A percentile compares a stretch with the other conserved stretches of the same genome.
These are phyloP conservation scores for Progne subis DNA, from an alignment of 2,113 vertebrate species.

Conservation along the genomic window DNA sequence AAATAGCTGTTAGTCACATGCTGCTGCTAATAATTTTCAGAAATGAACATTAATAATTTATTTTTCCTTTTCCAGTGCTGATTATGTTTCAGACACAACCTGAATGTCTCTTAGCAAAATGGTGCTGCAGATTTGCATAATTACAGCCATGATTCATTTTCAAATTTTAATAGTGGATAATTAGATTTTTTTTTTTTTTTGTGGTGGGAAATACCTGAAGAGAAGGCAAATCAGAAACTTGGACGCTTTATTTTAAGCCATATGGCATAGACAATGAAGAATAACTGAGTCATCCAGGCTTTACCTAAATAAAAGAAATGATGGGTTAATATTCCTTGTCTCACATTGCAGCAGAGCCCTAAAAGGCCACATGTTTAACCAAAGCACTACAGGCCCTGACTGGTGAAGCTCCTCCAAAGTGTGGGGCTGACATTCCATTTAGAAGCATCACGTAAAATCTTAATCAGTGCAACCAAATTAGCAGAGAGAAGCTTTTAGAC, in stretches of 20 bases:
- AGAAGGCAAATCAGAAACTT: background rate
- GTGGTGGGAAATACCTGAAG: background rate
- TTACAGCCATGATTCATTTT: constrained; percentile 45
- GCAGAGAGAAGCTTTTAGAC: constrained; percentile 59
- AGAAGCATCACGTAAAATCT: constrained; percentile 78
- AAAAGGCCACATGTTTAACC: constrained; percentile 13
- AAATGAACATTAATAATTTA: background rate
- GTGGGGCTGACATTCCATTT: constrained; percentile 77
- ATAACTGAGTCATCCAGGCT: constrained; percentile 80
- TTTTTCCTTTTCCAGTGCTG: background rate
- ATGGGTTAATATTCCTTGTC: constrained; percentile 42
- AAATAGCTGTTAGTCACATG: background rate
- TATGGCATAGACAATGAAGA: constrained; percentile 57
- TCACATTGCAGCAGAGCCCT: background rate
- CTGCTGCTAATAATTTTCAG: background rate
- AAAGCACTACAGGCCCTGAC: background rate
- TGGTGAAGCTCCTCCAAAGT: background rate
- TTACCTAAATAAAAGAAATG: constrained; percentile 76
- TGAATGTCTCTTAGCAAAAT: constrained; percentile 30
- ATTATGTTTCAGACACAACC: background rate
- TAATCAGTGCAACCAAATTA: constrained; percentile 77
- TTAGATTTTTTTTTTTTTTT: constrained; percentile 8
- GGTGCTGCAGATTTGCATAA: constrained; percentile 58
- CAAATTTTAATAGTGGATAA: constrained; percentile 49
- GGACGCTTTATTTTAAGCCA: constrained; percentile 58